Conservation (phyloP, 92 coral and sea anemone genomes). For the Paragorgia papillata region DNA sequence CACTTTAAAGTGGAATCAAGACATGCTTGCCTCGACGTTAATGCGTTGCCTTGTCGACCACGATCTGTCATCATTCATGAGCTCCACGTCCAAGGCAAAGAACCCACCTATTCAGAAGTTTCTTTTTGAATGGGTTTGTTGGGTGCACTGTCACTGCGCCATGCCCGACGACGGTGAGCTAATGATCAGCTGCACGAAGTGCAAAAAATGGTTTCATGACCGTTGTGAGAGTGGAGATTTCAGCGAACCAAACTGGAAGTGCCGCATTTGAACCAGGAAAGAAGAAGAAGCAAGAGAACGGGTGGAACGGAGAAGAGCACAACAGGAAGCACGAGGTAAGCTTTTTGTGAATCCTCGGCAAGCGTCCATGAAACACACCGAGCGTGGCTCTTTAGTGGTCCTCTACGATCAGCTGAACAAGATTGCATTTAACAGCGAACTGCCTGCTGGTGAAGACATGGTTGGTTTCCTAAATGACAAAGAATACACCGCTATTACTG, state of each 20-base stretch:
- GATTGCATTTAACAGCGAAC: neutral
- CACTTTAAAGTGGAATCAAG: conserved; percentile 37
- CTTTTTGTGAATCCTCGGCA: neutral
- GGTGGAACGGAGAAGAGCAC: conserved; percentile 1
- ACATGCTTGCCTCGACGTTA: conserved; percentile 39
- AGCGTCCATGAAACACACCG: neutral
- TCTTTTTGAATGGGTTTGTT: conserved; percentile 53
- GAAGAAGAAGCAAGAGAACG: neutral
- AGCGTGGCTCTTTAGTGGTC: neutral
- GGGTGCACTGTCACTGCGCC: conserved; percentile 56
- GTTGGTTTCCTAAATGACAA: neutral
- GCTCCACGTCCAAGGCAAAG: neutral
- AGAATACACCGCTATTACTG: neutral
- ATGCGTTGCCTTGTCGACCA: conserved; percentile 23
- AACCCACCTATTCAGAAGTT: conserved; percentile 9
- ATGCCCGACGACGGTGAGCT: conserved; percentile 58
- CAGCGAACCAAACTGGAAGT: conserved; percentile 16
- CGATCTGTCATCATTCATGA: conserved; percentile 34
- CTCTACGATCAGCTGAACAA: conserved; percentile 14
- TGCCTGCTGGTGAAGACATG: conserved; percentile 7
- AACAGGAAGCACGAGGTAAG: neutral
- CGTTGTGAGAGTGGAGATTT: conserved; percentile 30
- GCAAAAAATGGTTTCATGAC: conserved; percentile 58
- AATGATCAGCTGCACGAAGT: conserved; percentile 51
- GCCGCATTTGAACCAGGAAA: conserved; percentile 5